Evolutionary conservation across 2,888 invertebrate genomes (phyloP), one percentile per base, ranked within the genome.

Genomic region (Bhutanitis thaidina): DNA sequence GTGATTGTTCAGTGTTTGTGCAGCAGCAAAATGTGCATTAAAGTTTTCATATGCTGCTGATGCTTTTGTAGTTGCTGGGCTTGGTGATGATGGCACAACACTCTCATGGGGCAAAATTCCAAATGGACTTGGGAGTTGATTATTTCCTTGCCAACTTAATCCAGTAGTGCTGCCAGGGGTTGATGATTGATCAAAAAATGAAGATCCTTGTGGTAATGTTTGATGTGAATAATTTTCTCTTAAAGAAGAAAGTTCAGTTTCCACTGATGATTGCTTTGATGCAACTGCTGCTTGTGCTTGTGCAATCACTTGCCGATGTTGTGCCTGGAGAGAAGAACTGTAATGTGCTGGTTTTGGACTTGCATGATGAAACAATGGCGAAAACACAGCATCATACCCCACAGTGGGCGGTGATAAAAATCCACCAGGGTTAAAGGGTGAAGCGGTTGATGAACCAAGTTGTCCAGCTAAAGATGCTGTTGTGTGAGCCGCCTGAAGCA

Each of bases 321-420:
- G 93, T 38, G 91, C 90, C 69, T 87, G 92, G 77, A 90, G 90
- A 67, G 92, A 87, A 69, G 91, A 89, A 78, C 93, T 92, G 74
- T 94, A 94, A 72, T 93, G 93, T 57, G 94, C 93, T 64, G 94
- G 94, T 77, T 94, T 94, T 9, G 93, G 91, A 60, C 92, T 93
- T 47, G 93, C 92, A 88, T 94, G 95, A 77, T 95, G 95, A 81
- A 96, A 95, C 57, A 96, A 82, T 56, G 96, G 95, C 60, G 94
- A 93, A 74, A 96, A 96, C 52, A 96, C 95, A 62, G 94, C 92
- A 77, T 96, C 96, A 80, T 96, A 96, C 63, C 93, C 93, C 54
- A 94, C 94, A 34, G 94, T 91, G 53, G 94, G 93, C 41, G 94
- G 93, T 40, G 95, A 93, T 37, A 95, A 84, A 74, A 95, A 95